Percentiles rank a stretch among this genome's conserved stretches.
These are phyloP conservation scores for Myiotriccus ornatus DNA, from an alignment of 2,797 vertebrate genomes.

Conservation along the genomic window DNA sequence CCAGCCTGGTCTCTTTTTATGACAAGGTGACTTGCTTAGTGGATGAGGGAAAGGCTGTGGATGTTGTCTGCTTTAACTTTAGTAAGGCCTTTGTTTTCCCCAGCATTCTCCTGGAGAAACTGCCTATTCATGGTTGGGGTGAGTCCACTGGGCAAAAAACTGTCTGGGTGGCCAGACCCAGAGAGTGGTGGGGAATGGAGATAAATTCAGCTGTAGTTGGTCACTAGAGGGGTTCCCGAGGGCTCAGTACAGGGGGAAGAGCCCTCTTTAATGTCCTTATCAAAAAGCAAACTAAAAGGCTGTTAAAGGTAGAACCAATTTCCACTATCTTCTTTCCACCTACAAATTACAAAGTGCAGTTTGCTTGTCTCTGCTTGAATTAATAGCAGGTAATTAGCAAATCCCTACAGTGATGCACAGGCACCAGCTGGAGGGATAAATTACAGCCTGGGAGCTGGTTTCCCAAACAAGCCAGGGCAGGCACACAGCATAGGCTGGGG, in stretches of 20 bases:
- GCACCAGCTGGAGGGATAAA: constrained; percentile 47
- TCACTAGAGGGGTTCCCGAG: not conserved
- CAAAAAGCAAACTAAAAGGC: not conserved
- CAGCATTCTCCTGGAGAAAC: not conserved
- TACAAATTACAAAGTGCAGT: not conserved
- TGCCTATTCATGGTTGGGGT: not conserved
- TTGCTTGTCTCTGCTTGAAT: constrained; percentile 10
- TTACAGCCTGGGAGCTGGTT: constrained; percentile 11
- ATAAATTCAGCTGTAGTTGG: not conserved
- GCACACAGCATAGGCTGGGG: not conserved
- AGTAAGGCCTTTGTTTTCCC: not conserved
- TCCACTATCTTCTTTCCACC: not conserved
- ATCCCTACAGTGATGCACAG: not conserved
- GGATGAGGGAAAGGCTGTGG: not conserved
- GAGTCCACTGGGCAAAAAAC: not conserved
- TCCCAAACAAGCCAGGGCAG: not conserved
- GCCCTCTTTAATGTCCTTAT: not conserved
- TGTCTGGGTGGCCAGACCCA: not conserved
- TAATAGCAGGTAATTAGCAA: constrained; percentile 28
- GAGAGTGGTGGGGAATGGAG: not conserved
- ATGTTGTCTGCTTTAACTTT: not conserved
- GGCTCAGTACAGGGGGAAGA: not conserved
- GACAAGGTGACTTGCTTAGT: not conserved
- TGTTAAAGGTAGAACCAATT: not conserved
- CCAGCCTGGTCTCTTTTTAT: not conserved